phyloP scores from a whole-genome alignment of 2,888 invertebrate genomes.

The Tinea semifulvella region DNA sequence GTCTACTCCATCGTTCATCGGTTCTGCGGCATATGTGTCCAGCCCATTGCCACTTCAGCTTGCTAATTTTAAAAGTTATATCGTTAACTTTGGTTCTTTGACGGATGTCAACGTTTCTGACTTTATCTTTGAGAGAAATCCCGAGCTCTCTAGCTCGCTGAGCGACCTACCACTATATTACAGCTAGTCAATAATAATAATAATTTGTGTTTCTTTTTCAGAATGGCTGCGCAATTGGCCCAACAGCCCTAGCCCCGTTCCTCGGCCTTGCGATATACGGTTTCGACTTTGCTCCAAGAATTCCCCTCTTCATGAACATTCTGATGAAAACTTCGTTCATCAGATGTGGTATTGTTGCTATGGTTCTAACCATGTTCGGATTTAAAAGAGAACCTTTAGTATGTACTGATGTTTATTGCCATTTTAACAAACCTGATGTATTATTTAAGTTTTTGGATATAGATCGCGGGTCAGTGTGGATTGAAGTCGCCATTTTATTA shows the following conservation, averaged over 20 bases:
- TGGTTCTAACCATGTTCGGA: slow-evolving; percentile 71
- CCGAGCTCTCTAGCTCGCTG: no score
- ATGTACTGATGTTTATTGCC: slow-evolving; percentile 71
- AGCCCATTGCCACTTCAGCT: no score
- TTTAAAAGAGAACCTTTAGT: slow-evolving; percentile 64
- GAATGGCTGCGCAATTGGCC: slow-evolving; percentile 76
- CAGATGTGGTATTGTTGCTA: slow-evolving; percentile 70
- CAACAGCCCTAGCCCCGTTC: slow-evolving; percentile 71
- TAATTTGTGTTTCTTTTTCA: no score
- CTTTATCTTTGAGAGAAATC: no score
- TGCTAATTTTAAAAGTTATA: no score
- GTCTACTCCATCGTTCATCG: no score
- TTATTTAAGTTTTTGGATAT: slow-evolving; percentile 69
- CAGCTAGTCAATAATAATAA: no score
- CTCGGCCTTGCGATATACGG: slow-evolving; percentile 75
- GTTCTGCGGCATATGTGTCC: no score
- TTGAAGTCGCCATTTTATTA: slow-evolving; percentile 62
- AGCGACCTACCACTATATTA: no score
- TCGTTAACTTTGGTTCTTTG: no score
- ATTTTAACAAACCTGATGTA: slow-evolving; percentile 72
- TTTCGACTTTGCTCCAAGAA: slow-evolving; percentile 73
- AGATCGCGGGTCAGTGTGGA: slow-evolving; percentile 63
- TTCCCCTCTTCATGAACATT: slow-evolving; percentile 67
- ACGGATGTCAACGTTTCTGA: no score
- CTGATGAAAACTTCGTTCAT: slow-evolving; percentile 74